Percentiles rank a stretch among this genome's conserved stretches.
Evolutionary conservation across 2,113 vertebrate species (phyloP).

Genomic region (Oryzias woworae): DNA sequence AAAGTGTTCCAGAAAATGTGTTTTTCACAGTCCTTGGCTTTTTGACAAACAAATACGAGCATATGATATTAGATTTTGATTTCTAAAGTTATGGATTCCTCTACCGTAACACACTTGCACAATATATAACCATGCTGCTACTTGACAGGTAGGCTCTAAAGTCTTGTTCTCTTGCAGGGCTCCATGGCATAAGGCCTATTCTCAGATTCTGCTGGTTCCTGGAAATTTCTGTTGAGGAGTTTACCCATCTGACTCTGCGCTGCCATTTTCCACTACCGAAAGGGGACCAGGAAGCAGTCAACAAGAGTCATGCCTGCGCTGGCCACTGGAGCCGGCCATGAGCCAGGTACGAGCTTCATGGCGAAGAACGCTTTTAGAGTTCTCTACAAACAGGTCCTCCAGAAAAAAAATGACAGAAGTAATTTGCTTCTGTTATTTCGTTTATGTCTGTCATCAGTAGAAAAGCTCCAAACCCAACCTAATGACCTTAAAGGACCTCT

Average conservation of each 20-base stretch:
- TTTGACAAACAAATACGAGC: conserved; percentile 12
- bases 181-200: conserved; percentile 59
- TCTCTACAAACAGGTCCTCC: neutral
- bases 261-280: conserved; percentile 56
- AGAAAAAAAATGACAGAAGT: neutral
- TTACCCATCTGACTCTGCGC: conserved; percentile 39
- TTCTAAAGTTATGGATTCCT: conserved; percentile 19
- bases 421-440: neutral
- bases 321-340: conserved; percentile 57
- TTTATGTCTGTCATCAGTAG: neutral
- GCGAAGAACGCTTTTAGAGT: neutral
- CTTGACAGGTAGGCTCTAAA: conserved; percentile 50
- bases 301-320: conserved; percentile 69
- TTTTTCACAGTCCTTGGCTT: conserved; percentile 19
- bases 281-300: conserved; percentile 46
- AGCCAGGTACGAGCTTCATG: conserved; percentile 58
- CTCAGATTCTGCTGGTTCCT: conserved; percentile 29
- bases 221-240: conserved; percentile 33
- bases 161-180: conserved; percentile 57
- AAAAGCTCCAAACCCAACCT: neutral
- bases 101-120: conserved; percentile 28
- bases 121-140: conserved; percentile 8
- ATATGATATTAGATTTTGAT: conserved; percentile 9
- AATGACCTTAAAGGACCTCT: neutral
- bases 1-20: conserved; percentile 5